Conservation (phyloP, 2,113 vertebrate species). For the Pterophyllum scalare region DNA sequence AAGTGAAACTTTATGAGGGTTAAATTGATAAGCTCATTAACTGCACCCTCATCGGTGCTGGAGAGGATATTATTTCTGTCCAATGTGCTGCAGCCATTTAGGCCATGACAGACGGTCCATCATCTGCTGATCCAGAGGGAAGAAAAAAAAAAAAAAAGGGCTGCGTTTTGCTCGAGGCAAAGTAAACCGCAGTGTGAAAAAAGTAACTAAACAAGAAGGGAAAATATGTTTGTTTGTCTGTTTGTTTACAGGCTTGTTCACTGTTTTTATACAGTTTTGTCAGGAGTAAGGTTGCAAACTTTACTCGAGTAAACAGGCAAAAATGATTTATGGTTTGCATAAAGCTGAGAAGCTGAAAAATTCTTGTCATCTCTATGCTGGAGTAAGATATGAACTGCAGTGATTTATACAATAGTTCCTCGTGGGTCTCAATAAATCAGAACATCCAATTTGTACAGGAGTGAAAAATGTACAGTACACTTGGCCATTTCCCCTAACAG, state of each 20-base stretch:
- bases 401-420: conserved; percentile 64
- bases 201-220: neutral
- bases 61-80: conserved; percentile 16
- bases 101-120: conserved; percentile 25
- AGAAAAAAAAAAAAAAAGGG: neutral
- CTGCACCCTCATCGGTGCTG: neutral
- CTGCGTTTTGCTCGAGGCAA: neutral
- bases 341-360: conserved; percentile 44
- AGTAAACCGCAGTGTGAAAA: neutral
- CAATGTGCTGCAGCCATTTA: neutral
- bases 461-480: conserved; percentile 61
- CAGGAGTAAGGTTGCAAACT: no score
- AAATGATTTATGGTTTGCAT: conserved; percentile 50
- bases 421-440: conserved; percentile 71
- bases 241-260: neutral
- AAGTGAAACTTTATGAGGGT: conserved; percentile 1
- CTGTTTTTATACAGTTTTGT: neutral
- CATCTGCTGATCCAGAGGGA: neutral
- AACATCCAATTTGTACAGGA: conserved; percentile 71
- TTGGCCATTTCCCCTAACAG: conserved; percentile 57
- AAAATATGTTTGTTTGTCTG: neutral
- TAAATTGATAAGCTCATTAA: conserved; percentile 30
- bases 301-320: neutral
- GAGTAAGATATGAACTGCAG: conserved; percentile 52
- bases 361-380: conserved; percentile 35